Conservation (phyloP, 2,113 vertebrate species). For the Sminthopsis crassicaudata region DNA sequence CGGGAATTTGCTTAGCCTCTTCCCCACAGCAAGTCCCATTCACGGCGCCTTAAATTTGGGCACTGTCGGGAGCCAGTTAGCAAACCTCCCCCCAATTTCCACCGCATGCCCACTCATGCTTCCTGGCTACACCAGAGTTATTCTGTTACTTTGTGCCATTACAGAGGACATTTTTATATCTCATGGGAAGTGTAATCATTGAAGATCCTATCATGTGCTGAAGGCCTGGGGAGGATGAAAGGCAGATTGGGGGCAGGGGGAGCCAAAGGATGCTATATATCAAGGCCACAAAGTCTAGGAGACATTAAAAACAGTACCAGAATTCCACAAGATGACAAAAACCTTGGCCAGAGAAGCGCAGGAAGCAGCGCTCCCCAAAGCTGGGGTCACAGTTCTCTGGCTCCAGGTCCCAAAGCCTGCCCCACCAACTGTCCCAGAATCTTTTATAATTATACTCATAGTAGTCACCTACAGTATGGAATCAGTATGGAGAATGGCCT, state of each 20-base stretch:
- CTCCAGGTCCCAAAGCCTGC: background rate
- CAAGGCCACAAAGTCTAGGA: background rate
- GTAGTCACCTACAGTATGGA: background rate
- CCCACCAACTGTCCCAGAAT: background rate
- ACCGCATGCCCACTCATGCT: constrained; percentile 1
- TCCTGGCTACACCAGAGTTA: constrained; percentile 29
- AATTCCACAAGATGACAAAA: background rate
- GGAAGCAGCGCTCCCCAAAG: background rate
- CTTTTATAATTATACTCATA: background rate
- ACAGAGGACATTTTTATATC: background rate
- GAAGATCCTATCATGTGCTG: constrained; percentile 29
- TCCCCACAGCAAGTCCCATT: background rate
- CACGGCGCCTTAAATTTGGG: constrained; percentile 24
- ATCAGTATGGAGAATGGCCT: background rate
- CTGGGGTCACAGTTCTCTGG: background rate
- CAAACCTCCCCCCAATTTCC: constrained; percentile 15
- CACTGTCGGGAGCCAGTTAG: background rate
- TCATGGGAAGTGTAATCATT: background rate
- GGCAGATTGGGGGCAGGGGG: background rate
- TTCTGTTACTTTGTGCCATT: background rate
- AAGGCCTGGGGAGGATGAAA: background rate
- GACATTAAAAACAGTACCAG: background rate
- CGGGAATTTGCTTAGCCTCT: background rate
- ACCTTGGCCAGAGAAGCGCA: background rate
- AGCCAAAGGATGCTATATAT: background rate